Conservation (phyloP, 2,113 vertebrate species). For the Rhinoptilus africanus region DNA sequence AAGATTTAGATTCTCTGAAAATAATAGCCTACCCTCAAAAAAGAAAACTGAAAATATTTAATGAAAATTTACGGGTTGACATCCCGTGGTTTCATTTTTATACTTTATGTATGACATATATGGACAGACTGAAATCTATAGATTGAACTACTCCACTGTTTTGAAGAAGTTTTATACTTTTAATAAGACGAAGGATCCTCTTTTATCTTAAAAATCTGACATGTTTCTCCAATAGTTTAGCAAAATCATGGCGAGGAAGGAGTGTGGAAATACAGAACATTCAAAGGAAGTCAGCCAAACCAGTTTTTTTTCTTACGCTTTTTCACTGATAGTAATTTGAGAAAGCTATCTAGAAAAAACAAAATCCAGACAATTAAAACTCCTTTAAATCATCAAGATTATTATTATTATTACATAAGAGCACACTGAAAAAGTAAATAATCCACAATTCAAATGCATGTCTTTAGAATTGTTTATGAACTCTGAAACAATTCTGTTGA, state of each 20-base stretch:
- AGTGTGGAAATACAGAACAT: neutral
- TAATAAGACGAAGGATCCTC: neutral
- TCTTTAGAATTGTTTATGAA: neutral
- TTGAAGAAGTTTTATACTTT: neutral
- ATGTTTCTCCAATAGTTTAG: neutral
- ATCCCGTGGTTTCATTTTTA: neutral
- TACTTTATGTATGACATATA: neutral
- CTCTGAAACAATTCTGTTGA: neutral
- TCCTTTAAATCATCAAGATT: neutral
- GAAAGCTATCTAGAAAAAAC: neutral
- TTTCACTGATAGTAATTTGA: neutral
- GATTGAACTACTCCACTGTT: neutral
- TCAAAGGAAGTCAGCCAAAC: neutral
- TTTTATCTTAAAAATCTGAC: neutral
- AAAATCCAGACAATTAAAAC: neutral
- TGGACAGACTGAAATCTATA: neutral
- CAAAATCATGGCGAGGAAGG: neutral
- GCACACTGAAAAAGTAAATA: neutral
- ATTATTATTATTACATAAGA: neutral
- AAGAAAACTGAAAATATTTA: neutral
- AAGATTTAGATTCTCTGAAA: neutral
- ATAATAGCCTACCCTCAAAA: neutral
- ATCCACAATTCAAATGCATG: neutral
- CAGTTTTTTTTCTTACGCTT: neutral
- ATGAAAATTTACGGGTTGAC: neutral